These are phyloP conservation scores for Cirrhinus molitorella DNA, from an alignment of 2,797 vertebrate species.

Conservation along the genomic window DNA sequence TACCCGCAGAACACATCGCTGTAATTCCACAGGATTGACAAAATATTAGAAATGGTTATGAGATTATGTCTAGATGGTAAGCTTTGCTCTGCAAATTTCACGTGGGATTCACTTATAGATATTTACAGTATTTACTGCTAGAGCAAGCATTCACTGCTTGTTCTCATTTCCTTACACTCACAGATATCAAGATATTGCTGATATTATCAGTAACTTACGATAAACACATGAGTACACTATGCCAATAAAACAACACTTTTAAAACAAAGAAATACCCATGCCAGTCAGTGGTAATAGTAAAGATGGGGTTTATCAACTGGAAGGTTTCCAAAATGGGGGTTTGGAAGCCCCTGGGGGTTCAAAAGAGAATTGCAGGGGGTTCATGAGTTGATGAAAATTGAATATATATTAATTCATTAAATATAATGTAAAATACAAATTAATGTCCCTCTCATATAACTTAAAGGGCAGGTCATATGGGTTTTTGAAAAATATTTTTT, in stretches of 20 bases:
- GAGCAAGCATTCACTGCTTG: background rate
- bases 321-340: background rate
- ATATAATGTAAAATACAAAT: no score
- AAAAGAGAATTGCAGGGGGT: background rate
- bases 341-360: background rate
- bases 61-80: background rate
- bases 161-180: background rate
- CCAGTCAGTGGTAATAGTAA: background rate
- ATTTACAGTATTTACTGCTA: background rate
- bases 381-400: background rate
- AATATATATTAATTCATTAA: background rate
- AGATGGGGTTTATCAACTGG: background rate
- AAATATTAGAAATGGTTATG: background rate
- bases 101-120: background rate
- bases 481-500: no score
- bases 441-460: no score
- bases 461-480: no score
- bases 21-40: constrained; percentile 40
- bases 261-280: background rate
- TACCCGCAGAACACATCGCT: constrained; percentile 91
- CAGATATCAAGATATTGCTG: background rate
- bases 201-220: background rate
- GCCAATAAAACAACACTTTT: background rate
- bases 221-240: background rate
- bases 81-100: background rate